phyloP scores from a whole-genome alignment of 2,888 invertebrate genomes.

The Alsophila aescularia region DNA sequence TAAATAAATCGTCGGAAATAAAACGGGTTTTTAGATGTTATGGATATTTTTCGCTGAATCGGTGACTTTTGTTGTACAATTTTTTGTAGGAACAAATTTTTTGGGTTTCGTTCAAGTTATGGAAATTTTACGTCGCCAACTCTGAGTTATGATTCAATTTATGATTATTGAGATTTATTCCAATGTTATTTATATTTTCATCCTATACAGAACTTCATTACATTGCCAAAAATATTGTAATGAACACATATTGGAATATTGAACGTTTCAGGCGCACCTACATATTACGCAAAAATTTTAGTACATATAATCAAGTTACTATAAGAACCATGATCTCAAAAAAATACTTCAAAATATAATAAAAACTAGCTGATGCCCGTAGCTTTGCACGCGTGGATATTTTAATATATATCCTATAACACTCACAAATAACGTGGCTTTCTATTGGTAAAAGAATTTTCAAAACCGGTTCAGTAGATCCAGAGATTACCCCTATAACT shows the following conservation, averaged over 20 bases:
- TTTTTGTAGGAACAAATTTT: slow-evolving; percentile 35
- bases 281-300: too few species aligned
- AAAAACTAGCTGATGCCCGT: too few species aligned
- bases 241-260: background rate
- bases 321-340: too few species aligned
- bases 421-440: too few species aligned
- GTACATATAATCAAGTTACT: too few species aligned
- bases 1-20: slow-evolving; percentile 37
- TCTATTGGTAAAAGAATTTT: too few species aligned
- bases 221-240: background rate
- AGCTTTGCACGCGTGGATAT: too few species aligned
- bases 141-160: slow-evolving; percentile 44
- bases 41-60: slow-evolving; percentile 29
- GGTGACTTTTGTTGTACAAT: slow-evolving; percentile 33
- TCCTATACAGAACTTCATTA: slow-evolving; percentile 2
- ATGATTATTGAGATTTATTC: slow-evolving; percentile 39
- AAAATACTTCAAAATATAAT: too few species aligned
- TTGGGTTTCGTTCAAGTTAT: slow-evolving; percentile 38
- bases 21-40: slow-evolving; percentile 31
- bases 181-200: slow-evolving; percentile 16
- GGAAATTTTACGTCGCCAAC: slow-evolving; percentile 37
- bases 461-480: too few species aligned
- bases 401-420: too few species aligned
- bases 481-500: too few species aligned
- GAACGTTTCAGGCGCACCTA: background rate